Conservation (phyloP, 2,888 invertebrate species). For the Tenthredo scrophulariae region DNA sequence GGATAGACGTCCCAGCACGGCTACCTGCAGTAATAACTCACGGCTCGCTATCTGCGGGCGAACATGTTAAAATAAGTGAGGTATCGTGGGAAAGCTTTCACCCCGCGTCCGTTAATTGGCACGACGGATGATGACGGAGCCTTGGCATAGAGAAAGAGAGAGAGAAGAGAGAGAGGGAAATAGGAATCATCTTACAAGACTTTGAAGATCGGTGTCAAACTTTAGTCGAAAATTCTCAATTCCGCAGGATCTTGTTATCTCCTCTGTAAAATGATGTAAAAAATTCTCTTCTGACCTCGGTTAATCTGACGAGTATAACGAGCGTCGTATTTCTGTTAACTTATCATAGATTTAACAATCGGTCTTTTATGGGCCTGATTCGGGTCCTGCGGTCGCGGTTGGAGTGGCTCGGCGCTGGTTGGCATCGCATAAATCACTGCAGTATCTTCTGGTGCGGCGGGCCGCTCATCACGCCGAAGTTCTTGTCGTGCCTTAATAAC, state of each 20-base stretch:
- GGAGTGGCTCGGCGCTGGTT: conserved; percentile 46
- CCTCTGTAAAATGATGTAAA: not conserved
- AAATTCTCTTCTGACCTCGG: not conserved
- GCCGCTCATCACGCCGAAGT: conserved; percentile 77
- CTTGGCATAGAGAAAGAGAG: not conserved
- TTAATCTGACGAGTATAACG: not conserved
- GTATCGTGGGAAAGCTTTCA: conserved; percentile 53
- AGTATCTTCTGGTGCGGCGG: conserved; percentile 75
- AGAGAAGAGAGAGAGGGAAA: not conserved
- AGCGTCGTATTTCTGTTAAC: not conserved
- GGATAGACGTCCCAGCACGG: conserved; percentile 53
- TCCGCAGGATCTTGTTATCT: not conserved
- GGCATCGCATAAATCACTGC: conserved; percentile 77
- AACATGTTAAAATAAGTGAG: conserved; percentile 53
- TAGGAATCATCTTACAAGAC: conserved; percentile 4
- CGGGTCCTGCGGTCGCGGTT: conserved; percentile 12
- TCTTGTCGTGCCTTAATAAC: conserved; percentile 78
- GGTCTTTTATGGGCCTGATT: conserved; percentile 12
- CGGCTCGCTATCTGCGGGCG: conserved; percentile 51
- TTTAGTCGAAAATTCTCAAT: not conserved
- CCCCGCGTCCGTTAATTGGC: conserved; percentile 45
- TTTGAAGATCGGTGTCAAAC: conserved; percentile 1
- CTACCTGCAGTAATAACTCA: conserved; percentile 54
- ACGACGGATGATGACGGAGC: conserved; percentile 18
- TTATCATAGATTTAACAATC: not conserved